Conservation (phyloP, 2,888 invertebrate genomes). For the Drosophila formosana region DNA sequence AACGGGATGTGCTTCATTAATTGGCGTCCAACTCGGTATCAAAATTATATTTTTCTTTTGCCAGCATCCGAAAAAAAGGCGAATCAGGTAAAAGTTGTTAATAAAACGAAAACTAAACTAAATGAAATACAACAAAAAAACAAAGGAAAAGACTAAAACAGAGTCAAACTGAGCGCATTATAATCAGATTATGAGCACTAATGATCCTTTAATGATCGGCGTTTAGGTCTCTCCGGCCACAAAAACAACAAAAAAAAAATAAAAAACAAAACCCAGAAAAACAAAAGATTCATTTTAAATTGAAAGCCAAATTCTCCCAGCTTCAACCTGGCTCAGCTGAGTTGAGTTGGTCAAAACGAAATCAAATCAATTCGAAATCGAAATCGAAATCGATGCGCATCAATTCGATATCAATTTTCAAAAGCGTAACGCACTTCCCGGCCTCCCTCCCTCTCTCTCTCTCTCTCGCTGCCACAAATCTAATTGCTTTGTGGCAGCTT, state of each 20-base stretch:
- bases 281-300: conserved; percentile 27
- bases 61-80: conserved; percentile 46
- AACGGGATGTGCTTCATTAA: conserved; percentile 81
- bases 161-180: conserved; percentile 71
- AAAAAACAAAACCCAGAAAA: conserved; percentile 63
- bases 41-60: conserved; percentile 34
- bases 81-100: conserved; percentile 76
- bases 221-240: conserved; percentile 73
- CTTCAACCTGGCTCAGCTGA: not conserved
- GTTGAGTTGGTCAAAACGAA: not conserved
- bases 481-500: not conserved
- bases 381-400: conserved; percentile 12
- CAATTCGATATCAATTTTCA: conserved; percentile 22
- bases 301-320: conserved; percentile 5
- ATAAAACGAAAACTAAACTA: conserved; percentile 72
- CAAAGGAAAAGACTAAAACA: conserved; percentile 7
- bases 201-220: conserved; percentile 85
- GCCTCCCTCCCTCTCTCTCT: not conserved
- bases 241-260: conserved; percentile 19
- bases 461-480: not conserved
- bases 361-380: conserved; percentile 8
- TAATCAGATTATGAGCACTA: conserved; percentile 85
- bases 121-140: conserved; percentile 47
- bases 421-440: conserved; percentile 18
- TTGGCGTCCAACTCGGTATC: conserved; percentile 56